Conservation (phyloP, 2,797 vertebrate species). For the Graptemys geographica region DNA sequence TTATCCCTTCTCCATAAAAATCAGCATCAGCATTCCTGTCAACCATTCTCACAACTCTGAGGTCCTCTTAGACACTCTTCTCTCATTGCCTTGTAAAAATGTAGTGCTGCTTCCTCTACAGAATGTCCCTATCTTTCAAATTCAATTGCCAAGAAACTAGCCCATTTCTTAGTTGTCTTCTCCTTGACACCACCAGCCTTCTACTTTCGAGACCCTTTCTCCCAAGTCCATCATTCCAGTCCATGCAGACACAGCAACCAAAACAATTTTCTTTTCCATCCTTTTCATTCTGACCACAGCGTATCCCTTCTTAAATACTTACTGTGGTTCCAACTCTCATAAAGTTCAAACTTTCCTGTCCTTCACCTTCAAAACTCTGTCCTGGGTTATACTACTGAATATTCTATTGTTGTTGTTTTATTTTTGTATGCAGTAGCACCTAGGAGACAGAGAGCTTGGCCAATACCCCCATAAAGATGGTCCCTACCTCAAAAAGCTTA, state of each 20-base stretch:
- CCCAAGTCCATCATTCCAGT: background rate
- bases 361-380: background rate
- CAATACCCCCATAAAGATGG: background rate
- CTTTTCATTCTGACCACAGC: background rate
- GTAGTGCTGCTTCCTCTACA: background rate
- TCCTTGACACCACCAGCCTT: background rate
- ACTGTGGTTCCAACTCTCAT: background rate
- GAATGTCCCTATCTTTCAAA: background rate
- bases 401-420: background rate
- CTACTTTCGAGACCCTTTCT: background rate
- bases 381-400: background rate
- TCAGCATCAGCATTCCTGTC: background rate
- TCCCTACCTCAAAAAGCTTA: background rate
- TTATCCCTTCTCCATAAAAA: background rate
- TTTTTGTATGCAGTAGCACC: too few species aligned
- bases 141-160: background rate
- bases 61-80: slow-evolving; percentile 29
- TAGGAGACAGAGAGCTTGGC: background rate
- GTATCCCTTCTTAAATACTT: background rate
- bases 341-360: background rate
- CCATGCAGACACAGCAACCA: background rate
- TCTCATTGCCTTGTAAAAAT: background rate
- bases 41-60: rapidly evolving
- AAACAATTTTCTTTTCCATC: background rate
- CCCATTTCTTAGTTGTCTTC: background rate